Conservation (phyloP, 2,797 vertebrate genomes). For the Perdix hodgsoniae region DNA sequence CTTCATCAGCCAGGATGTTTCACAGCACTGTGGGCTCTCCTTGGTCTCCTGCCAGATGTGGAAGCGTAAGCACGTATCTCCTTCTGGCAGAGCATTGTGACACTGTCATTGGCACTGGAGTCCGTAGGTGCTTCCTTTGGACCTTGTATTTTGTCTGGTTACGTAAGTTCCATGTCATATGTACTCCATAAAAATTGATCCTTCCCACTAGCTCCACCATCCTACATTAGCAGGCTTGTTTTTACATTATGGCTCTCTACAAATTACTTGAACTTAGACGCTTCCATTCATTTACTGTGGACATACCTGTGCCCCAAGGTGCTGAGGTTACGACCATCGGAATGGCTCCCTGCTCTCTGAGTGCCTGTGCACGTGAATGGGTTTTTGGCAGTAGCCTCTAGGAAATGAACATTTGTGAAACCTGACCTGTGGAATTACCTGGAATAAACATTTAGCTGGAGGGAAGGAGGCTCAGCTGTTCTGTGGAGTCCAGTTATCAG, state of each 20-base stretch:
- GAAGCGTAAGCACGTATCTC: background rate
- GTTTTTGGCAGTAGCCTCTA: background rate
- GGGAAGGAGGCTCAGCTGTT: constrained; percentile 19
- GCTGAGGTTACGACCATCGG: background rate
- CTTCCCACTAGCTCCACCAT: background rate
- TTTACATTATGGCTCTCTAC: background rate
- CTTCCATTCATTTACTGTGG: background rate
- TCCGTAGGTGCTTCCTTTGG: background rate
- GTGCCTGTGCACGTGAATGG: rapidly evolving
- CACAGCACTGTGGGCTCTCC: background rate
- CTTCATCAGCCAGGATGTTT: background rate
- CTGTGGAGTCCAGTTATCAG: background rate
- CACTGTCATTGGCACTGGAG: rapidly evolving
- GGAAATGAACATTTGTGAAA: background rate
- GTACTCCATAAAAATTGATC: background rate
- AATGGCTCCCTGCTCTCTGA: background rate
- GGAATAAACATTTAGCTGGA: background rate
- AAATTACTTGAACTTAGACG: background rate
- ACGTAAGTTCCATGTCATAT: background rate
- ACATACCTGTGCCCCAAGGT: background rate
- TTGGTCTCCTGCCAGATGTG: background rate
- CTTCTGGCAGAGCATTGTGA: background rate
- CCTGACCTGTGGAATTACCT: background rate
- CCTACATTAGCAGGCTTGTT: background rate
- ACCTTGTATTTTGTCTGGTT: background rate